A percentile compares a stretch with the other conserved stretches of the same genome.
Evolutionary conservation across 2,113 vertebrate genomes (phyloP).

Genomic region (Spilogale gracilis): DNA sequence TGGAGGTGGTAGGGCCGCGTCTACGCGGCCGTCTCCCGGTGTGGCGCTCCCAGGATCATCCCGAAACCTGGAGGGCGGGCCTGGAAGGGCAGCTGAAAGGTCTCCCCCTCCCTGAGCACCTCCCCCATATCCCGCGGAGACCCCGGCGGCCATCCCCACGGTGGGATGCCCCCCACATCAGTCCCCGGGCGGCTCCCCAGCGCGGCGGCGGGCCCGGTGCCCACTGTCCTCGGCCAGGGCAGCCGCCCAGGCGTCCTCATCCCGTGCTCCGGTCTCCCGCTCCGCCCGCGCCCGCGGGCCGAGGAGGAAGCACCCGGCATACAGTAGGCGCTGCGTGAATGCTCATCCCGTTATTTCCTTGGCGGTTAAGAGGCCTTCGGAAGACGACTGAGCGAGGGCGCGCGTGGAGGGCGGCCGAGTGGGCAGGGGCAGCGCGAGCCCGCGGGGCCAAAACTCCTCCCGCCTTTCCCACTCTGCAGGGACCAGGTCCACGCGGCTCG

Average conservation of each 20-base stretch:
- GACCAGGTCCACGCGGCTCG: too few relatives aligned
- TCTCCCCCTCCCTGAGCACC: background rate
- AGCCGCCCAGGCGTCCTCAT: background rate
- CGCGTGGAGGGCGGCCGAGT: too few relatives aligned
- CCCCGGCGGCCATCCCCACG: background rate
- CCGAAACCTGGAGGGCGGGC: background rate
- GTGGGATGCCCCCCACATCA: too few relatives aligned
- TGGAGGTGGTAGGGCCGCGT: too few relatives aligned
- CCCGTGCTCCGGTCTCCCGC: too few relatives aligned
- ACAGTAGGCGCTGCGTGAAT: background rate
- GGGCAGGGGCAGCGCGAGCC: too few relatives aligned
- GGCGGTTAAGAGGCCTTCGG: background rate
- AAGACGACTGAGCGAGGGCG: background rate
- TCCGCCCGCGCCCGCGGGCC: rapidly evolving
- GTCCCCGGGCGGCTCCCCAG: too few relatives aligned
- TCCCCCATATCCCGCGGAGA: background rate
- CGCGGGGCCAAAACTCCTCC: too few relatives aligned
- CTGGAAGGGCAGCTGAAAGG: background rate
- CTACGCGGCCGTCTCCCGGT: background rate
- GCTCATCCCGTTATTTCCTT: background rate
- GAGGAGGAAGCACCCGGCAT: background rate
- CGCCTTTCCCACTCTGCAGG: too few relatives aligned
- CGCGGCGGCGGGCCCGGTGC: background rate
- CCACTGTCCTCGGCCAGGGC: background rate
- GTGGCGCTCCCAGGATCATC: background rate